Percentiles rank a stretch among this genome's conserved stretches.
These are phyloP conservation scores for Acrocephalus kingi DNA, from an alignment of 2,113 vertebrate species.

Conservation along the genomic window DNA sequence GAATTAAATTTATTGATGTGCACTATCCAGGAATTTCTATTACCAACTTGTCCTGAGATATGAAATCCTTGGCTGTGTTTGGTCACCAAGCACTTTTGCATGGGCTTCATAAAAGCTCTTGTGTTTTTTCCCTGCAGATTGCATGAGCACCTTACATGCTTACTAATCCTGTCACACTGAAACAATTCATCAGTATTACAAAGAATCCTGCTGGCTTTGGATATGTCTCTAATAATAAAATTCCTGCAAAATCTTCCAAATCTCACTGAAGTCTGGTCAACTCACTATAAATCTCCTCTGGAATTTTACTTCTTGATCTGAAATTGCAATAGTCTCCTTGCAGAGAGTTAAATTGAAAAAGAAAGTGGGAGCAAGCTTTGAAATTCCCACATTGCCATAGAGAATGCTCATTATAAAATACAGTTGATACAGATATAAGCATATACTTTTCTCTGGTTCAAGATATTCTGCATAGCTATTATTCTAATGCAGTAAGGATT, in stretches of 20 bases:
- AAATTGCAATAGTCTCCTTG: not conserved
- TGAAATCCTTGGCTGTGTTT: not conserved
- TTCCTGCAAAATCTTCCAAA: not conserved
- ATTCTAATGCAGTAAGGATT: not conserved
- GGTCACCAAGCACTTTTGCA: not conserved
- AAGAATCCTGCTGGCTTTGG: not conserved
- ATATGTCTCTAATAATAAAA: constrained; percentile 33
- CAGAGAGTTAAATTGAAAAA: constrained; percentile 17
- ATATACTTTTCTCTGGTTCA: not conserved
- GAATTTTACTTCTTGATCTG: constrained; percentile 31
- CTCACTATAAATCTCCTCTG: constrained; percentile 1
- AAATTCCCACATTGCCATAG: not conserved
- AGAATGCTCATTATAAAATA: constrained; percentile 4
- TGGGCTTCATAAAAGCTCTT: not conserved
- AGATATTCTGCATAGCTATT: not conserved
- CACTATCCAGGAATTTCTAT: not conserved
- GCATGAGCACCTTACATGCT: not conserved
- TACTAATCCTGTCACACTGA: not conserved
- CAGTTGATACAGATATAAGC: not conserved
- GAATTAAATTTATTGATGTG: not conserved
- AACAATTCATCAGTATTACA: not conserved
- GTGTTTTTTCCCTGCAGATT: not conserved
- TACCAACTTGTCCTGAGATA: not conserved
- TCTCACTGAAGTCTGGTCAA: not conserved
- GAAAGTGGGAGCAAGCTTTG: not conserved